A percentile compares a stretch with the other conserved stretches of the same genome.
Conservation (phyloP, 2,113 vertebrate genomes). For the Podarcis muralis region DNA sequence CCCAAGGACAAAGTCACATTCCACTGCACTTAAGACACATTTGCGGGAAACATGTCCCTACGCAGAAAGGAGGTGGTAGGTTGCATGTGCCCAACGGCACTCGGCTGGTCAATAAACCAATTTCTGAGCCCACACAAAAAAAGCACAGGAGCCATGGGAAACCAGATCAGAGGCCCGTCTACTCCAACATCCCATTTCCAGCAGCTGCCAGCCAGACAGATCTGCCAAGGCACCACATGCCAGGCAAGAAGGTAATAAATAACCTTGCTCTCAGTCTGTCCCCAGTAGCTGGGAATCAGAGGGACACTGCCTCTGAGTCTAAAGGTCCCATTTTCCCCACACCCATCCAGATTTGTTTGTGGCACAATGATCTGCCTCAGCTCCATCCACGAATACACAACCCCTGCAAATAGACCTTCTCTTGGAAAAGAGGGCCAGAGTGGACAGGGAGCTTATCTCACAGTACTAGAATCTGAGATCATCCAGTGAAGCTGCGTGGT, state of each 20-base stretch:
- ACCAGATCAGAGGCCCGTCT: neutral
- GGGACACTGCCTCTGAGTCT: neutral
- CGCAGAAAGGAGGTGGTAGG: neutral
- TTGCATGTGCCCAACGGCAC: neutral
- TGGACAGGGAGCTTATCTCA: too few species aligned
- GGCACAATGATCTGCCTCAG: too few species aligned
- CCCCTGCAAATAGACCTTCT: neutral
- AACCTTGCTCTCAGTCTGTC: neutral
- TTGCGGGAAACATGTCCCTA: neutral
- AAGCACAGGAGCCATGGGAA: too few species aligned
- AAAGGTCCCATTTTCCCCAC: neutral
- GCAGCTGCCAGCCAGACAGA: neutral
- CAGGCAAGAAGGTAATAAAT: neutral
- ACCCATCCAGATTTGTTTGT: too few species aligned
- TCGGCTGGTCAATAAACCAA: neutral
- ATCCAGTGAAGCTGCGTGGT: too few species aligned
- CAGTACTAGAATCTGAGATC: too few species aligned
- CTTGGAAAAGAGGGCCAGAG: too few species aligned
- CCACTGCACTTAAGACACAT: neutral
- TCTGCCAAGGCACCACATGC: neutral
- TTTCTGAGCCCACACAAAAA: neutral
- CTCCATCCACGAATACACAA: neutral
- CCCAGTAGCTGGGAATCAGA: neutral
- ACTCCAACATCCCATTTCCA: neutral
- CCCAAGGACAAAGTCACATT: conserved; percentile 4